phyloP scores from a whole-genome alignment of 2,888 invertebrate genomes.

The Ormyrus pomaceus region DNA sequence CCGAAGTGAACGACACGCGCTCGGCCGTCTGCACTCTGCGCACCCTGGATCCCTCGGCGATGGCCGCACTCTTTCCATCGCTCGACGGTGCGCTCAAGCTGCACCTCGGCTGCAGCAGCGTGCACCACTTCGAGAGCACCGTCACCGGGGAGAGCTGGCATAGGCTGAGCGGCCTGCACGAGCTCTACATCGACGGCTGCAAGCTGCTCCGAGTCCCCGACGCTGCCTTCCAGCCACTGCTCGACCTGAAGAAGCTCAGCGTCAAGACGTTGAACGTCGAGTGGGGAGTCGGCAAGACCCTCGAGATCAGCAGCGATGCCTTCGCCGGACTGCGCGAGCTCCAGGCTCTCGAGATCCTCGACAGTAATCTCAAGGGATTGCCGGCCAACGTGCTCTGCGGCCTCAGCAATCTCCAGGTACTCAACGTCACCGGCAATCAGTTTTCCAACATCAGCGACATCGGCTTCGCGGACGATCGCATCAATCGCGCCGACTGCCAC shows the following conservation, averaged over 20 bases:
- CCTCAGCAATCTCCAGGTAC: slow-evolving; percentile 85
- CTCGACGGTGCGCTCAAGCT: slow-evolving; percentile 85
- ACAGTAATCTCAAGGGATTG: slow-evolving; percentile 89
- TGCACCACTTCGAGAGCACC: slow-evolving; percentile 87
- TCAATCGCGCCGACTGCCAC: slow-evolving; percentile 76
- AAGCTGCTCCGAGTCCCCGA: slow-evolving; percentile 87
- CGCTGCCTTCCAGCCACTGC: slow-evolving; percentile 87
- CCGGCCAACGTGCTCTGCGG: slow-evolving; percentile 89
- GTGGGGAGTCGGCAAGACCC: slow-evolving; percentile 85
- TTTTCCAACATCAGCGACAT: slow-evolving; percentile 87
- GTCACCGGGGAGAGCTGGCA: slow-evolving; percentile 84
- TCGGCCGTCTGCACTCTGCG: slow-evolving; percentile 78
- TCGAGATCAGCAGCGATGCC: slow-evolving; percentile 84
- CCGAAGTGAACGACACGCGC: slow-evolving; percentile 79
- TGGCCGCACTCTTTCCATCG: slow-evolving; percentile 76
- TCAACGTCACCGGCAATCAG: slow-evolving; percentile 91
- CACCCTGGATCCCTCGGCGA: slow-evolving; percentile 75
- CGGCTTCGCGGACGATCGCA: slow-evolving; percentile 79
- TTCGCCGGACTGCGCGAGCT: slow-evolving; percentile 88
- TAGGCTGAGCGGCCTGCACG: slow-evolving; percentile 84
- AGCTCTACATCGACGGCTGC: slow-evolving; percentile 86
- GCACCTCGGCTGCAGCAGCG: slow-evolving; percentile 86
- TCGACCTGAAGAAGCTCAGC: slow-evolving; percentile 86
- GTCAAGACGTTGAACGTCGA: slow-evolving; percentile 88
- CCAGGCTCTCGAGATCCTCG: slow-evolving; percentile 86